Conservation (phyloP, 2,888 invertebrate species). For the Galerucella pusilla region DNA sequence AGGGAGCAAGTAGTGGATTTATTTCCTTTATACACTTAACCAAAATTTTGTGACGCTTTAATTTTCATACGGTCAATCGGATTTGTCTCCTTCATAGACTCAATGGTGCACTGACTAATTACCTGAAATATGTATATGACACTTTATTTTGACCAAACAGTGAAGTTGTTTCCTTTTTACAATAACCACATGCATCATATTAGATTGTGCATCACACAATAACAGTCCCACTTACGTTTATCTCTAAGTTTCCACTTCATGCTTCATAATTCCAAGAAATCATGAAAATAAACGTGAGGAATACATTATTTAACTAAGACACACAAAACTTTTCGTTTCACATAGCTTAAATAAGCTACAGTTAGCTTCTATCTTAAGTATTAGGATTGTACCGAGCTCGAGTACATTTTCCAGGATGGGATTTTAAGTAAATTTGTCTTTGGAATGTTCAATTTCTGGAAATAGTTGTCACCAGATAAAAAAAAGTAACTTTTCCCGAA, state of each 20-base stretch:
- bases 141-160: no score
- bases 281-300: constrained; percentile 5
- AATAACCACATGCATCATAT: no score
- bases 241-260: constrained; percentile 6
- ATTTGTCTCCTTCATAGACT: no score
- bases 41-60: no score
- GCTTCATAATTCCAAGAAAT: background rate
- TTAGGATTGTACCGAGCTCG: constrained; percentile 21
- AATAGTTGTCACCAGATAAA: background rate
- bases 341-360: background rate
- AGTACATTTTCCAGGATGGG: constrained; percentile 1
- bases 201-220: no score
- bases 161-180: no score
- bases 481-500: no score
- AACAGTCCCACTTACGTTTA: background rate
- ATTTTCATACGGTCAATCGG: no score
- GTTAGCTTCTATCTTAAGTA: constrained; percentile 10
- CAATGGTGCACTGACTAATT: no score
- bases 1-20: no score
- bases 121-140: no score
- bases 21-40: no score
- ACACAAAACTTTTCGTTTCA: background rate
- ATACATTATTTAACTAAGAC: background rate
- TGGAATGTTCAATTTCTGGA: background rate
- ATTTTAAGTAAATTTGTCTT: background rate